Conservation (phyloP, 2,113 vertebrate species). For the Sinosuthora webbiana region DNA sequence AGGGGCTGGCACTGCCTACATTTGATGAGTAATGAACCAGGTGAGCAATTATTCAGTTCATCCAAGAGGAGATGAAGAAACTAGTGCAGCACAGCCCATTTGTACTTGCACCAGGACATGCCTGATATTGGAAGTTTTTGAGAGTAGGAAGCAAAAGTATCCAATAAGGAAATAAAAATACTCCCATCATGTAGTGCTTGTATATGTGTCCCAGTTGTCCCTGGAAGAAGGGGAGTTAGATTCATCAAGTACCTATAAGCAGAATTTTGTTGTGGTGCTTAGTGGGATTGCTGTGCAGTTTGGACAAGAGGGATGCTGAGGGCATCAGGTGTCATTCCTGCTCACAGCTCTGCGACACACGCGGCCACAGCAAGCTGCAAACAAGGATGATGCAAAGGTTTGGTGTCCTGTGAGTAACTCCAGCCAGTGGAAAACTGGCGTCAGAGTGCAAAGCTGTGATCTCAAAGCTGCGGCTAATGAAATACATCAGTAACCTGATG, state of each 20-base stretch:
- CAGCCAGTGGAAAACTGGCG: not conserved
- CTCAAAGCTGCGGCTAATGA: not conserved
- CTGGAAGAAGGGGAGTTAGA: not conserved
- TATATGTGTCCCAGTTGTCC: not conserved
- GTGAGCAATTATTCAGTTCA: not conserved
- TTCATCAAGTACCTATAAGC: too few species aligned
- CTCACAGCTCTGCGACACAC: accelerated
- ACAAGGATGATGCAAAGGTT: not conserved
- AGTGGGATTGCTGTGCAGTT: not conserved
- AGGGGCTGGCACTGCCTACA: not conserved
- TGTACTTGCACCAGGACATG: not conserved
- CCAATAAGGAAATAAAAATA: not conserved
- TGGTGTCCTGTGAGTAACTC: not conserved
- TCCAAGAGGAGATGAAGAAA: not conserved
- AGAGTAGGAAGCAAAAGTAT: not conserved
- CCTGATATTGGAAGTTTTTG: not conserved
- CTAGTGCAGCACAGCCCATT: not conserved
- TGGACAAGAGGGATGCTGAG: not conserved
- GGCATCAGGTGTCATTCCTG: not conserved
- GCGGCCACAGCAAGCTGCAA: not conserved
- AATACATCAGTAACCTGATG: not conserved
- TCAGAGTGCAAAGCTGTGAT: not conserved
- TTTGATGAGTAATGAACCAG: not conserved
- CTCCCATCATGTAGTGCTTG: too few species aligned
- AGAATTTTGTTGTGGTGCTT: not conserved